These are phyloP conservation scores for Pilophorus perplexus DNA, from an alignment of 2,888 invertebrate species.

Conservation along the genomic window DNA sequence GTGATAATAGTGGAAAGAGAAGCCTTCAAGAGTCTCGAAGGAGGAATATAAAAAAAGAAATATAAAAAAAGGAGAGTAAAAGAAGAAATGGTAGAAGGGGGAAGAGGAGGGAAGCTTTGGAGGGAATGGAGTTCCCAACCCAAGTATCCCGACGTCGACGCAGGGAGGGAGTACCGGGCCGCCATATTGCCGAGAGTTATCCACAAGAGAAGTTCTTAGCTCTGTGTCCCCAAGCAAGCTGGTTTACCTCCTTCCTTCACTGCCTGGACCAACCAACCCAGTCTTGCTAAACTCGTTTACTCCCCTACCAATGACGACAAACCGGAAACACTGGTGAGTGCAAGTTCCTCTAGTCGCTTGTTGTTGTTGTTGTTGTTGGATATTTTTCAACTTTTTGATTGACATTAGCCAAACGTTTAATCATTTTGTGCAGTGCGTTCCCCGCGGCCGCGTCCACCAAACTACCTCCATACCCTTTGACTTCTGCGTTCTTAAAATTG, in stretches of 20 bases:
- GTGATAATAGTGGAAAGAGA: slow-evolving; percentile 15
- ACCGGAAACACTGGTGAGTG: slow-evolving; percentile 43
- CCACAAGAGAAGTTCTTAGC: slow-evolving; percentile 10
- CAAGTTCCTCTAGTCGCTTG: slow-evolving; percentile 28
- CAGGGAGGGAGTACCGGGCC: slow-evolving; percentile 19
- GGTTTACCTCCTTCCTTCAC: slow-evolving; percentile 26
- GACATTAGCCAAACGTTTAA: slow-evolving; percentile 17
- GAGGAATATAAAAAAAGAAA: neutral
- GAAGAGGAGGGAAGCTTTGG: slow-evolving; percentile 13
- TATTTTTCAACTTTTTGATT: slow-evolving; percentile 37
- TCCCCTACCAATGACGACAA: slow-evolving; percentile 40
- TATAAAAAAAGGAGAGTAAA: slow-evolving; percentile 22
- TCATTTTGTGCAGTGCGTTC: slow-evolving; percentile 14
- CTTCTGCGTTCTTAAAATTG: too few species aligned
- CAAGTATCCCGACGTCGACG: neutral
- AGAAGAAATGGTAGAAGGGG: slow-evolving; percentile 28
- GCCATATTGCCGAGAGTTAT: slow-evolving; percentile 33
- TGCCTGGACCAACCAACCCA: slow-evolving; percentile 28
- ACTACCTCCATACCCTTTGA: too few species aligned
- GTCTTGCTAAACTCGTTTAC: slow-evolving; percentile 41
- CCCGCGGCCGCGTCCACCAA: slow-evolving; percentile 9
- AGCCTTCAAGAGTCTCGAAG: neutral
- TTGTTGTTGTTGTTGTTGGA: slow-evolving; percentile 21
- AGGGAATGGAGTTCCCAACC: slow-evolving; percentile 18
- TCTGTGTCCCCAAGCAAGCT: slow-evolving; percentile 17